A percentile compares a stretch with the other conserved stretches of the same genome.
Conservation (phyloP, 2,113 vertebrate genomes). For the Aptenodytes forsteri region DNA sequence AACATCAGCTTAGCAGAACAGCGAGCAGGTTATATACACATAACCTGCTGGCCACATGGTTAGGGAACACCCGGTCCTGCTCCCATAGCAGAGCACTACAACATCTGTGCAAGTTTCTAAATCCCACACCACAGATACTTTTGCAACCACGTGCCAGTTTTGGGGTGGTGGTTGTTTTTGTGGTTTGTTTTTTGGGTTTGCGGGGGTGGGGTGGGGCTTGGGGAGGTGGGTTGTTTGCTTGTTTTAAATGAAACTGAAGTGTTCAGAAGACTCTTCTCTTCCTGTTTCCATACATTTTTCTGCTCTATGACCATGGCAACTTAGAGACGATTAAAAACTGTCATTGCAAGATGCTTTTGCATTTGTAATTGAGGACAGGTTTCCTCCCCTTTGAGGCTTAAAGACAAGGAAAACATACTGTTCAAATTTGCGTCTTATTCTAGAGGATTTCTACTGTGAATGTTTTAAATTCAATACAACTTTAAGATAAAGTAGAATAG, state of each 20-base stretch:
- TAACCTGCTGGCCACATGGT: not conserved
- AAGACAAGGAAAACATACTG: not conserved
- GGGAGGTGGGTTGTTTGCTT: not conserved
- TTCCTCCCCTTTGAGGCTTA: not conserved
- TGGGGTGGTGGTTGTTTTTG: not conserved
- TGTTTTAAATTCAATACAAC: not conserved
- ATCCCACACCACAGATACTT: not conserved
- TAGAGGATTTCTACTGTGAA: not conserved
- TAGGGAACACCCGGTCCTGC: fast-evolving
- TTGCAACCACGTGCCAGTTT: not conserved
- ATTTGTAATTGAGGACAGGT: not conserved
- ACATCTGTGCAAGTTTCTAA: not conserved
- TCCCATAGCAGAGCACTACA: not conserved
- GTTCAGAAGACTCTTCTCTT: not conserved
- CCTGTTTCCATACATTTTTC: not conserved
- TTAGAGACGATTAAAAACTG: not conserved
- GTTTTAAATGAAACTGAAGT: not conserved
- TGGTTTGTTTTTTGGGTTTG: not conserved
- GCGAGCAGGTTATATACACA: not conserved
- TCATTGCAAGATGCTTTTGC: not conserved
- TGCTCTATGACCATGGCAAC: not conserved
- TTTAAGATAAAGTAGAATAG: not conserved
- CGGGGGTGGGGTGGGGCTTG: not conserved
- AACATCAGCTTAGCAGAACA: not conserved
- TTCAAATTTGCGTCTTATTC: not conserved